Evolutionary conservation across 2,888 invertebrate genomes (phyloP).

Genomic region (Eupelmus urozonus): DNA sequence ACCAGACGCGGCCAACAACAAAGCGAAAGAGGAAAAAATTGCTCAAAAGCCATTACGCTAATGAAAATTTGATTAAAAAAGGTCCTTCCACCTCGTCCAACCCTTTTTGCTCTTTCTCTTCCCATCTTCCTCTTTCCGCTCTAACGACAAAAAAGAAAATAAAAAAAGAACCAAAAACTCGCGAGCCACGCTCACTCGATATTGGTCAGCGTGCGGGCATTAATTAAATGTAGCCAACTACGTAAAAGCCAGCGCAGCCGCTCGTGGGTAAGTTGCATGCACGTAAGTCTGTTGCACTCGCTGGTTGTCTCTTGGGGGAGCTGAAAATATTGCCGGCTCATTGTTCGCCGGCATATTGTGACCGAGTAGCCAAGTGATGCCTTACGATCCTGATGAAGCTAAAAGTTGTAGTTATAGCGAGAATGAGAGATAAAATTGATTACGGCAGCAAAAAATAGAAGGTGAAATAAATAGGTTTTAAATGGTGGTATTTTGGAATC

Average conservation of each 20-base stretch:
- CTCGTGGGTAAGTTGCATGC: background rate
- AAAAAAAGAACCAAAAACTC: slow-evolving; percentile 9
- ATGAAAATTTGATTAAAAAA: slow-evolving; percentile 36
- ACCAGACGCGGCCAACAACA: too few species aligned
- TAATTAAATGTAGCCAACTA: slow-evolving; percentile 17
- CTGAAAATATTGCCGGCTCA: slow-evolving; percentile 5
- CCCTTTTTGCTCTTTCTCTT: background rate
- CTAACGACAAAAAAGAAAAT: too few species aligned
- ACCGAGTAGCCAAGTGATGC: slow-evolving; percentile 1
- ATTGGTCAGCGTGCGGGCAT: slow-evolving; percentile 10
- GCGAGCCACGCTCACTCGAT: background rate
- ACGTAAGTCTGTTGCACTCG: background rate
- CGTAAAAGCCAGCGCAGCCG: slow-evolving; percentile 1
- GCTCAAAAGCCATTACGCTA: slow-evolving; percentile 24
- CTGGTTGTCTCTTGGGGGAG: background rate
- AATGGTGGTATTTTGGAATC: too few species aligned
- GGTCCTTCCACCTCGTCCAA: background rate
- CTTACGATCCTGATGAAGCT: too few species aligned
- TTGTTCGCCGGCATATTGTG: background rate
- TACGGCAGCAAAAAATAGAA: background rate
- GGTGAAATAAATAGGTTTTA: background rate
- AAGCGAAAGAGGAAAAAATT: background rate
- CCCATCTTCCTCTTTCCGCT: too few species aligned
- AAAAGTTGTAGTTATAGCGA: too few species aligned
- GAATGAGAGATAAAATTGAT: background rate